A percentile compares a stretch with the other conserved stretches of the same genome.
These are phyloP conservation scores for Microctonus hyperodae DNA, from an alignment of 2,888 invertebrate genomes.

Conservation along the genomic window DNA sequence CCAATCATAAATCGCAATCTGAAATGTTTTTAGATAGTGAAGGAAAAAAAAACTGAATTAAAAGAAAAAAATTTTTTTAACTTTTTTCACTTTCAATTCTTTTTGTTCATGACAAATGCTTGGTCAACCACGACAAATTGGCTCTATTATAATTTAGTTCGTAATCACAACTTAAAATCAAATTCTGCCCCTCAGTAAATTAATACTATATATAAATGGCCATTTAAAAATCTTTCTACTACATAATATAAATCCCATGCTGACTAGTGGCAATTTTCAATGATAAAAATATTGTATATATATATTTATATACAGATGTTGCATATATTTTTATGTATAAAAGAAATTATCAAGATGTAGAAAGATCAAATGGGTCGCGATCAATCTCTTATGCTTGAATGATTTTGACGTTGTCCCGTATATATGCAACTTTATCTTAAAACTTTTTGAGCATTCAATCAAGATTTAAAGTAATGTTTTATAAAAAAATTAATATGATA, in stretches of 20 bases:
- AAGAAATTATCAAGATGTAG: not conserved
- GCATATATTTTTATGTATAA: not conserved
- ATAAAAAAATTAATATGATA: too few relatives aligned
- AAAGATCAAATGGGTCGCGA: not conserved
- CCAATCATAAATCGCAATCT: conserved; percentile 10
- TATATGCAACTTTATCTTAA: conserved; percentile 1
- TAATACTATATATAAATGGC: not conserved
- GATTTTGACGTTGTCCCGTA: not conserved
- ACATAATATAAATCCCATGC: not conserved
- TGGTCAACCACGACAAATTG: conserved; percentile 30
- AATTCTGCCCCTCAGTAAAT: not conserved
- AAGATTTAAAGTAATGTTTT: not conserved
- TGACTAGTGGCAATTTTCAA: not conserved
- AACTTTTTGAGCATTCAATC: conserved; percentile 6
- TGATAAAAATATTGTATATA: not conserved
- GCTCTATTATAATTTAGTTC: not conserved
- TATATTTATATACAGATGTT: not conserved
- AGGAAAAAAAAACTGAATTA: not conserved
- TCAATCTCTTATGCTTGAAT: conserved; percentile 10
- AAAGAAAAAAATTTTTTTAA: not conserved
- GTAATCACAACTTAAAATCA: conserved; percentile 14
- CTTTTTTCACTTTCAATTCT: not conserved
- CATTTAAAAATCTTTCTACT: not conserved
- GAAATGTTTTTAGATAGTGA: not conserved
- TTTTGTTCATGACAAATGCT: conserved; percentile 31